Evolutionary conservation across 2,113 vertebrate species (phyloP), one percentile per base, ranked within the genome.

Genomic region (Lates calcarifer): DNA sequence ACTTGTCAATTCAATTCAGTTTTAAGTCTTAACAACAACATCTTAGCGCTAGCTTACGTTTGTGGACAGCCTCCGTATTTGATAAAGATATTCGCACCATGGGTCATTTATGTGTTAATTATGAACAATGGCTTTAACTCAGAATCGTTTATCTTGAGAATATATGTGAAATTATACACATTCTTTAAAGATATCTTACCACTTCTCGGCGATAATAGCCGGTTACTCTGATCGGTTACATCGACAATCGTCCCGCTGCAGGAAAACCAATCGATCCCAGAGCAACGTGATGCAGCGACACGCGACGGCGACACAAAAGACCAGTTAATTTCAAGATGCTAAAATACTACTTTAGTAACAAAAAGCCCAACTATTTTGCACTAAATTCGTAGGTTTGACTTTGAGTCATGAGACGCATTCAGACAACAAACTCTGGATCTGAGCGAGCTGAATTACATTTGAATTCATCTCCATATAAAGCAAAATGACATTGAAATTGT

Each of bases 261-360:
- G 86, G 76, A 2, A 2, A 80, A 84, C 43, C 24, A 93, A 82
- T 31, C 55, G 82, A 92, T 81, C 88, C 28, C 87, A 86, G 85
- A 91, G 85, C 72, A 10, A 9, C 15, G 13, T 5, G 62, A 79
- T 76, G 28, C 65, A 43, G 49, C 28, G 22, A 51, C 37, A 71
- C 17, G 6, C 33, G 57, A 26, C 14, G 74, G 51, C 31, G 14
- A 56, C 33, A 57, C 26, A 35, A 65, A 45, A 70, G 5, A 55
- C 6, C 17, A 41, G 45, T 60, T 43, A 8, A 35, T 43, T 35
- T 55, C 4, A 22, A 37, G 1, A 26, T 18, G 26, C 11, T 43
- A 31, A 45, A 56, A 41, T 5, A 35, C 33, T n/a, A n/a, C n/a
- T n/a, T n/a, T n/a, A n/a, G n/a, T n/a, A 35, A 35, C 4, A 35